Base-by-base conservation (phyloP, 2,113 vertebrate genomes). In the Caretta caretta region DNA sequence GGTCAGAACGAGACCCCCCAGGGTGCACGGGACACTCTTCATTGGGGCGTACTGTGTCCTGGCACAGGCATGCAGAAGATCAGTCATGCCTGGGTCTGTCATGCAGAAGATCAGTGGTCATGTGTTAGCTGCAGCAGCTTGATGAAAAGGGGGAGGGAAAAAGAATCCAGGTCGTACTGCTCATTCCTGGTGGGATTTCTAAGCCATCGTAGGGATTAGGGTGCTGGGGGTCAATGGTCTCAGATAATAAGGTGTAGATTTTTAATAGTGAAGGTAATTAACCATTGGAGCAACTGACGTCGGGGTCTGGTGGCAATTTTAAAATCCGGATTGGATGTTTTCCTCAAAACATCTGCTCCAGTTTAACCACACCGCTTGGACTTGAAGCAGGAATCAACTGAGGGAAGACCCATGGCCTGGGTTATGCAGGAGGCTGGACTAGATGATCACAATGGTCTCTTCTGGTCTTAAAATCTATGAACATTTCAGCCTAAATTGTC, bases 81-180 rank as follows among this genome's bases (percentile, higher is more conserved):
- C 53, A 25, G 57, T 25, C 57, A 11, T 12, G 27, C 57, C 57
- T 59, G 56, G 27, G 57, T 59, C 27, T 29, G 57, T 92, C 0
- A 0, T 51, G 13, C 8, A 10, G 49, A 56, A 10, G 42, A 62
- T 89, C 82, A 0, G 0, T 72, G 86, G 53, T 85, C 20, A 54
- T 42, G n/a, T 35, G 91, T 93, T 59, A 13, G 5, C 16, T 94
- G 95, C 96, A 84, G 93, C 83, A 93, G 89, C 94, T 84, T 0
- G 83, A 89, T 92, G 81, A 38, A 82, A 92, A 86, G 83, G 89
- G 91, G 89, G 94, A 97, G 56, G 80, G 90, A 84, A 80, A n/a
- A 88, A 16, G 59, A 24, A 92, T 91, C 93, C 96, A 96, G 24
- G 83, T 2, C 42, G 2, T 91, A 72, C 17, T 86, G 80, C 86